These are phyloP conservation scores for Ypsolopha sequella DNA, from an alignment of 2,888 invertebrate species.

Conservation along the genomic window DNA sequence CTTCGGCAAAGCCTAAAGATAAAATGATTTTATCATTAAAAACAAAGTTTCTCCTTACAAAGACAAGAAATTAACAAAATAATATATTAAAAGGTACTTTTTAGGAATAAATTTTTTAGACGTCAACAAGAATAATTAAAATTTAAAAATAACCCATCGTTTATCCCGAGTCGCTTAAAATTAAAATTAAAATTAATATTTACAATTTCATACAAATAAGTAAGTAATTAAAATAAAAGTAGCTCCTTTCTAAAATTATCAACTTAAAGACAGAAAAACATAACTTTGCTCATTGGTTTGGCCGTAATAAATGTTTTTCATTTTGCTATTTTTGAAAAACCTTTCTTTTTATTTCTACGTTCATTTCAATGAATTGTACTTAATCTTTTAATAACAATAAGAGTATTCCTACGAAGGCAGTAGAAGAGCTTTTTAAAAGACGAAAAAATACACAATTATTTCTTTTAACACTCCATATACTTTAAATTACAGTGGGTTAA, in stretches of 20 bases:
- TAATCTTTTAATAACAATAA: neutral
- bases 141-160: conserved; percentile 31
- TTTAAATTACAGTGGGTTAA: too few relatives aligned
- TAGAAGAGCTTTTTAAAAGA: neutral
- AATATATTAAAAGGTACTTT: conserved; percentile 45
- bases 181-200: conserved; percentile 17
- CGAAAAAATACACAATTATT: too few relatives aligned
- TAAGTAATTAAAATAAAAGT: neutral
- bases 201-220: conserved; percentile 6
- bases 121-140: conserved; percentile 40
- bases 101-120: conserved; percentile 65
- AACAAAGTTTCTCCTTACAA: conserved; percentile 31
- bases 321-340: too few relatives aligned
- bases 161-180: conserved; percentile 43
- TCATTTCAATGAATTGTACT: too few relatives aligned
- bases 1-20: conserved; percentile 20
- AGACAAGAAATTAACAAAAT: conserved; percentile 40
- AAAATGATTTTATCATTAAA: conserved; percentile 48
- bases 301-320: too few relatives aligned
- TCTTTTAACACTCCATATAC: too few relatives aligned
- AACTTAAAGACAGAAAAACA: too few relatives aligned
- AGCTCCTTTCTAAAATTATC: too few relatives aligned
- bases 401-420: conserved; percentile 7
- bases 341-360: too few relatives aligned
- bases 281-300: too few relatives aligned